Conservation (phyloP, 2,113 vertebrate genomes). For the Caloenas nicobarica region DNA sequence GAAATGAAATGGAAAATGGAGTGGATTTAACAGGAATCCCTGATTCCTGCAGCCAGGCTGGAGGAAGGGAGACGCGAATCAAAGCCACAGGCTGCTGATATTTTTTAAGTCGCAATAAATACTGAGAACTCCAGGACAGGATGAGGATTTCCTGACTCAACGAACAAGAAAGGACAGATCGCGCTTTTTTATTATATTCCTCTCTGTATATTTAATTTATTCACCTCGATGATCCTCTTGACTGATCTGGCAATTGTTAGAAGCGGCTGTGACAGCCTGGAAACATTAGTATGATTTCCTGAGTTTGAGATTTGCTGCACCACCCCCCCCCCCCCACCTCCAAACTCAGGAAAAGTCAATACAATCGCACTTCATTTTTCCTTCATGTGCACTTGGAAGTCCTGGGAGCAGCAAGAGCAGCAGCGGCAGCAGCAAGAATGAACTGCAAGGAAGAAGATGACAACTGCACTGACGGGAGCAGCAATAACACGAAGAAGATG, state of each 20-base stretch:
- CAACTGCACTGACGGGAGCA: constrained; percentile 55
- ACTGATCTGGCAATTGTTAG: constrained; percentile 50
- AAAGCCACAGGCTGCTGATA: constrained; percentile 34
- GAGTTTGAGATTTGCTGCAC: constrained; percentile 38
- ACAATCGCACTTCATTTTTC: constrained; percentile 47
- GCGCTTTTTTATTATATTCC: not conserved
- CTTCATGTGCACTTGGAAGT: constrained; percentile 62
- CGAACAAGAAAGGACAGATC: not conserved
- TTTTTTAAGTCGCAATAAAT: constrained; percentile 56
- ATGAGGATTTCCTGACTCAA: constrained; percentile 72
- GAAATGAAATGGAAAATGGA: constrained; percentile 71
- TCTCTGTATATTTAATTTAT: constrained; percentile 42
- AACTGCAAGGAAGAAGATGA: constrained; percentile 64
- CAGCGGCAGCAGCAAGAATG: constrained; percentile 63
- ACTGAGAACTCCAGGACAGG: constrained; percentile 34
- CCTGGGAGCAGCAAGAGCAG: constrained; percentile 25
- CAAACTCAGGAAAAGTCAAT: constrained; percentile 48
- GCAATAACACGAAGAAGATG: constrained; percentile 73
- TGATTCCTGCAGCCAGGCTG: constrained; percentile 47
- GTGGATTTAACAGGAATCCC: constrained; percentile 66
- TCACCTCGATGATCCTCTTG: constrained; percentile 55
- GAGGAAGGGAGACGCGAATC: constrained; percentile 2
- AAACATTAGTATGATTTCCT: constrained; percentile 73
- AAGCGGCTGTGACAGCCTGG: constrained; percentile 55
- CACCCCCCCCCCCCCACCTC: not conserved